phyloP scores from a whole-genome alignment of 2,797 vertebrate species.

The Distichodus sexfasciatus region DNA sequence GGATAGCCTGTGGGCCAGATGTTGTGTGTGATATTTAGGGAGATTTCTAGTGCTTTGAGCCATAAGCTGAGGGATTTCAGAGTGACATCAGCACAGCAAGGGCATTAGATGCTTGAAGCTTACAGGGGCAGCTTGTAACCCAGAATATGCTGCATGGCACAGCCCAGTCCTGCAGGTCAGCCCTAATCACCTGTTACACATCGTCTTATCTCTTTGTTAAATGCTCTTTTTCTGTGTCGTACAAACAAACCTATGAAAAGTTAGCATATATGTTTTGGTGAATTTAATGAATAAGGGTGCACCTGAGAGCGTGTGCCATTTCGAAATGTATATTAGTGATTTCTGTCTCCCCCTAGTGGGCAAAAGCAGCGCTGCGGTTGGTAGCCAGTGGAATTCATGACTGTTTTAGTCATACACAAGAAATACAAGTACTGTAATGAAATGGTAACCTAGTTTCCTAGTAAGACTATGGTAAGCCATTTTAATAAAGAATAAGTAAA shows the following conservation, averaged over 20 bases:
- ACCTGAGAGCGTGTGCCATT: too few relatives aligned
- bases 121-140: background rate
- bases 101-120: background rate
- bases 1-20: constrained; percentile 9
- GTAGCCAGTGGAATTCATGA: too few relatives aligned
- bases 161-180: background rate
- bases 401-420: too few relatives aligned
- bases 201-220: background rate
- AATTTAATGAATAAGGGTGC: background rate
- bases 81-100: constrained; percentile 14
- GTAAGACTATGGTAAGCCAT: too few relatives aligned
- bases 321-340: too few relatives aligned
- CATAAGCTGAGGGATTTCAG: constrained; percentile 22
- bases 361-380: too few relatives aligned
- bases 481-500: too few relatives aligned
- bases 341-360: too few relatives aligned
- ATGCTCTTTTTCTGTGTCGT: background rate
- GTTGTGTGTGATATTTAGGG: constrained; percentile 24
- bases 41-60: constrained; percentile 31
- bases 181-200: background rate
- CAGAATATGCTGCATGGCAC: background rate
- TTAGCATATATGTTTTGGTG: background rate
- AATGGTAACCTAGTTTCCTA: too few relatives aligned
- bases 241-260: background rate
- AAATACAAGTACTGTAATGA: too few relatives aligned